Evolutionary conservation across 2,797 vertebrate genomes (phyloP), one percentile per base, ranked within the genome.

Genomic region (Leuciscus waleckii): DNA sequence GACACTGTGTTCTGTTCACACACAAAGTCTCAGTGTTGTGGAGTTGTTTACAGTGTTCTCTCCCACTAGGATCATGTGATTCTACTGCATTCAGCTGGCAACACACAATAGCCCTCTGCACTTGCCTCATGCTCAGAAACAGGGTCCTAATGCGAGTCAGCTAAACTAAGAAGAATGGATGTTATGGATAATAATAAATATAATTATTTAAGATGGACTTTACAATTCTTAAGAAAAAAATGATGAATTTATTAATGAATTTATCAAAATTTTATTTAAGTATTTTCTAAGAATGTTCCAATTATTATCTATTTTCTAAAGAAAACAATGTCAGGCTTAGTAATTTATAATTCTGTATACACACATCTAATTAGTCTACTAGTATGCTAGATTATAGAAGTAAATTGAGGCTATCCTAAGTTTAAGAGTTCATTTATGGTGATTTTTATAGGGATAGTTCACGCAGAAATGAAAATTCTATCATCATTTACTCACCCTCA

Each of bases 21-120:
- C 67, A 85, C 77, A 80, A 35, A 54, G 77, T 80, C 77, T 85
- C 56, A 69, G 73, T 86, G 84, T 86, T 81, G 29, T 75, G 35
- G 81, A 81, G 58, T 58, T 78, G 71, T 85, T 65, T 81, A 71
- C 76, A n/a, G 51, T 67, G 46, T 61, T 68, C 54, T 82, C 74
- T 85, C 46, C 70, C 68, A 73, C 32, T 54, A n/a, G 49, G 37
- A 68, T 87, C 86, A 87, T 87, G 86, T 87, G 86, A 87, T 73
- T 79, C 65, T 56, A 79, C 86, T 77, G 78, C 61, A 81, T 77
- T 84, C 82, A 84, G 78, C 71, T 87, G 83, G 73, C 79, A 85
- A 41, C 82, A 82, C 74, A 85, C 80, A 82, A 85, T 71, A 84
- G 79, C 32, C 39, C 74, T 65, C 71, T 84, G 79, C 79, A 65